A percentile compares a stretch with the other conserved stretches of the same genome.
Conservation (phyloP, 2,888 invertebrate species). For the Himalopsyche anomala region DNA sequence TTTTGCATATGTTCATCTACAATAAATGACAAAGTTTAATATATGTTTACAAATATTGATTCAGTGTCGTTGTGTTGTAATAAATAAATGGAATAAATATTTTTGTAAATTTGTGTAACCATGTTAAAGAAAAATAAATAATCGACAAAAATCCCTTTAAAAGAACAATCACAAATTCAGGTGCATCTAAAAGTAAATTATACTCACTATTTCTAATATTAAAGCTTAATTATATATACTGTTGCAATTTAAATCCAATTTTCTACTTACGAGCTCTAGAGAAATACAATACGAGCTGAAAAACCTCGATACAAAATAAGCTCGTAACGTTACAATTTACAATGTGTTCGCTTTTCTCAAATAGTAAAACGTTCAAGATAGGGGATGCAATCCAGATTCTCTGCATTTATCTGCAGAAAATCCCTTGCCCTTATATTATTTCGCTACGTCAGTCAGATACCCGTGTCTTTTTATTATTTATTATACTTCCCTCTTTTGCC, state of each 20-base stretch:
- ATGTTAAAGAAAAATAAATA: too few species aligned
- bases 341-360: background rate
- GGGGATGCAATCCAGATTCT: slow-evolving; percentile 12
- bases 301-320: background rate
- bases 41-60: too few species aligned
- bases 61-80: too few species aligned
- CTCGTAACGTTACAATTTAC: background rate
- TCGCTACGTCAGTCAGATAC: slow-evolving; percentile 11
- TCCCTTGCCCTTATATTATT: slow-evolving; percentile 15
- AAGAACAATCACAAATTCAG: too few species aligned
- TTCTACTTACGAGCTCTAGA: background rate
- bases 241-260: background rate
- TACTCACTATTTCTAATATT: background rate
- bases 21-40: too few species aligned
- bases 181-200: background rate
- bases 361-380: background rate
- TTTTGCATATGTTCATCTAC: too few species aligned
- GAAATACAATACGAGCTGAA: too few species aligned
- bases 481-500: background rate
- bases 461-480: slow-evolving; percentile 17
- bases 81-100: too few species aligned
- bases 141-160: too few species aligned
- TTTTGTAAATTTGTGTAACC: too few species aligned
- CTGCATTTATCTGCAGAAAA: slow-evolving; percentile 7
- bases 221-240: background rate